Conservation (phyloP, 2,113 vertebrate species). For the Melanostigma gelatinosum region DNA sequence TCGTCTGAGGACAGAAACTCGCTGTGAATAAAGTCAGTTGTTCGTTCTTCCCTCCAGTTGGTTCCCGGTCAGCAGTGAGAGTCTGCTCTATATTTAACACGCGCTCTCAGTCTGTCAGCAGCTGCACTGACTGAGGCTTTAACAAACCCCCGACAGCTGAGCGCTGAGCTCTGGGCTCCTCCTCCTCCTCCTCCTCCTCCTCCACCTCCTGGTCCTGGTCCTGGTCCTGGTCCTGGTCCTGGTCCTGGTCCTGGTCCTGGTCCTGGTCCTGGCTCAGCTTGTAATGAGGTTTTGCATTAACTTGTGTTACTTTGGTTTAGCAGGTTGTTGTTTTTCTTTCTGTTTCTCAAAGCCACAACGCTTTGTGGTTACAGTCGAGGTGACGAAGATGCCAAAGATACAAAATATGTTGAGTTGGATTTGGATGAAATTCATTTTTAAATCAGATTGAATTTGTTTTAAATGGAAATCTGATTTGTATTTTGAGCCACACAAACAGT, state of each 20-base stretch:
- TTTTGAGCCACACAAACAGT: background rate
- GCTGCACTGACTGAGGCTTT: conserved; percentile 83
- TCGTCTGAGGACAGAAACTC: conserved; percentile 48
- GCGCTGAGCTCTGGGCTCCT: conserved; percentile 84
- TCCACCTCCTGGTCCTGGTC: background rate
- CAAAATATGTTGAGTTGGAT: background rate
- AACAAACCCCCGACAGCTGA: conserved; percentile 87
- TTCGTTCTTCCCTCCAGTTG: too few relatives aligned
- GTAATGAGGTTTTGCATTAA: too few relatives aligned
- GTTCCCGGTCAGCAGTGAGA: conserved; percentile 77
- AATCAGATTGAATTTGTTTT: background rate
- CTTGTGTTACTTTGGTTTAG: background rate
- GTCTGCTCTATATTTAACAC: conserved; percentile 91
- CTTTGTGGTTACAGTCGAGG: background rate
- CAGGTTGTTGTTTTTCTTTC: background rate
- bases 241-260: background rate
- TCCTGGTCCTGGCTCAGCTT: background rate
- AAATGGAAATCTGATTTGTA: background rate
- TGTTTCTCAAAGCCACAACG: background rate
- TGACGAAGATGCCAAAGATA: background rate
- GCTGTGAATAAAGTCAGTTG: too few relatives aligned
- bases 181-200: conserved; percentile 31
- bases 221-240: background rate
- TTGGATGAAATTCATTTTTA: background rate
- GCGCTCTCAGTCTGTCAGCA: conserved; percentile 91